phyloP scores from a whole-genome alignment of 30 jellyfish, hydroid and myxozoan genomes.

The Turritopsis dohrnii region DNA sequence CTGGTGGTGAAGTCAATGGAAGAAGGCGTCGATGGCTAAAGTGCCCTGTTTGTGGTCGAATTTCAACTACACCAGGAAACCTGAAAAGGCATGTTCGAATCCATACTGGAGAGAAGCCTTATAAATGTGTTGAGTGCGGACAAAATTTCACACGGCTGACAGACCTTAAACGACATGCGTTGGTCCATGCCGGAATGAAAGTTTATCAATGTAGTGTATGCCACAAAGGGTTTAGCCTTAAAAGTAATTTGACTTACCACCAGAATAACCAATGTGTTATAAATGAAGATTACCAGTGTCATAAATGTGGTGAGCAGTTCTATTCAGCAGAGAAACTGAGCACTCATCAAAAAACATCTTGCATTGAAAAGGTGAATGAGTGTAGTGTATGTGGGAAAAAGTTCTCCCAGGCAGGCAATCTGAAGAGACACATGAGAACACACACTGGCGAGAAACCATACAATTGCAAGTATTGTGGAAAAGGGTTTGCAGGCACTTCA shows the following conservation, averaged over 20 bases:
- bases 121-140: constrained; percentile 1
- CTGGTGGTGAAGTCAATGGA: background rate
- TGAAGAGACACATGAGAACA: constrained; percentile 13
- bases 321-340: background rate
- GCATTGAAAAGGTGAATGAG: background rate
- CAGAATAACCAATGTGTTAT: background rate
- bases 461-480: background rate
- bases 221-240: background rate
- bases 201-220: background rate
- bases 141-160: constrained; percentile 9
- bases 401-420: constrained; percentile 9
- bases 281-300: constrained; percentile 10
- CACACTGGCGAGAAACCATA: constrained; percentile 15
- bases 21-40: background rate
- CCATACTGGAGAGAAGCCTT: constrained; percentile 11
- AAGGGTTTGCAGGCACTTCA: constrained; percentile 16
- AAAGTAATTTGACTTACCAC: background rate
- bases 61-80: constrained; percentile 16
- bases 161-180: constrained; percentile 5
- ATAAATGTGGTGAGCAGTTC: background rate
- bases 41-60: background rate
- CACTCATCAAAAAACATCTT: background rate
- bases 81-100: background rate
- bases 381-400: constrained; percentile 6
- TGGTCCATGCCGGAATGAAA: constrained; percentile 7